These are phyloP conservation scores for Cynopterus brachyotis DNA, from an alignment of 2,113 vertebrate species.

Conservation along the genomic window DNA sequence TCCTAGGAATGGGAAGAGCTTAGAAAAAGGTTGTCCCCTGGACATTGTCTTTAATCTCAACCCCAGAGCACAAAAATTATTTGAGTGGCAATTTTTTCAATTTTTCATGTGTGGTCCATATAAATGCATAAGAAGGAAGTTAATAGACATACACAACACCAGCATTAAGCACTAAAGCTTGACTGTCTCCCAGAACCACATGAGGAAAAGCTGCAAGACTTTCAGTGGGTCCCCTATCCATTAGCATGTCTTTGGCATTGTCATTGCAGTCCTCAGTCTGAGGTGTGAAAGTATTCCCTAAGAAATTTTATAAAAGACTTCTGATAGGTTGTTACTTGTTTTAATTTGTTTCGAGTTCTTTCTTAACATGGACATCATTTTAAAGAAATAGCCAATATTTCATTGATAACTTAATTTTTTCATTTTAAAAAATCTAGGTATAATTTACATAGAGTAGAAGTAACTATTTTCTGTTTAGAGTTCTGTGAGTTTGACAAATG, in stretches of 20 bases:
- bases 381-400: background rate
- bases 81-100: background rate
- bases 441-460: background rate
- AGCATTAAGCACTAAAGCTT: background rate
- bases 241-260: background rate
- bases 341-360: background rate
- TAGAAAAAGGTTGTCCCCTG: background rate
- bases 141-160: background rate
- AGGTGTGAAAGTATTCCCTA: background rate
- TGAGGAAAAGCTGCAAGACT: background rate
- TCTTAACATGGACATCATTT: background rate
- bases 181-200: background rate
- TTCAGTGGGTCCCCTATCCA: background rate
- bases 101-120: background rate
- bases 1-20: background rate
- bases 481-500: background rate
- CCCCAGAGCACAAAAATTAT: background rate
- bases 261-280: background rate
- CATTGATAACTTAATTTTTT: background rate
- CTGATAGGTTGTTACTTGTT: background rate
- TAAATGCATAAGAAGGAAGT: background rate
- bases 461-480: background rate
- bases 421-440: background rate
- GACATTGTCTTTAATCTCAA: background rate
- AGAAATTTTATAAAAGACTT: background rate